Conservation (phyloP, 1,140 invertebrate genomes). For the Eumeta japonica region DNA sequence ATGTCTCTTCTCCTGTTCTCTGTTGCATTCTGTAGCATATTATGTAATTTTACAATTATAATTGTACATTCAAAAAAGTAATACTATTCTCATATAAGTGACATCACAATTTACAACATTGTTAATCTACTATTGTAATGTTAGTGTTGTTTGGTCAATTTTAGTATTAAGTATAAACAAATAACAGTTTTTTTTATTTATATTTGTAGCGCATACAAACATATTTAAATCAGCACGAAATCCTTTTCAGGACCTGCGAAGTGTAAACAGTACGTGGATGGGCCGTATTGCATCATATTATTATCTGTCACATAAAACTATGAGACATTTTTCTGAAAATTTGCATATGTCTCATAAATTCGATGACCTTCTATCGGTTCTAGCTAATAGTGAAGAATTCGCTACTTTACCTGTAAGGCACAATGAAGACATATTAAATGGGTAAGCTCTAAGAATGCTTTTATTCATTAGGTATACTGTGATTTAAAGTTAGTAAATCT, state of each 20-base stretch:
- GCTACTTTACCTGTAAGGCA: constrained; percentile 93
- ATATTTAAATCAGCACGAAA: neutral
- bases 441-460: constrained; percentile 60
- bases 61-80: no score
- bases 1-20: no score
- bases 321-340: constrained; percentile 76
- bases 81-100: no score
- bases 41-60: no score
- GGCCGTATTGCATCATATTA: constrained; percentile 95
- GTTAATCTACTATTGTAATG: no score
- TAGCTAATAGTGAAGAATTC: constrained; percentile 89
- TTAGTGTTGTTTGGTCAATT: no score
- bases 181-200: no score
- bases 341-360: constrained; percentile 66
- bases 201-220: neutral
- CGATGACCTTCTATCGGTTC: constrained; percentile 75
- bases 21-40: no score
- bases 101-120: no score
- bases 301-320: constrained; percentile 92
- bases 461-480: no score
- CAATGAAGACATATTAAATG: constrained; percentile 95
- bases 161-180: no score
- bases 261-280: constrained; percentile 76
- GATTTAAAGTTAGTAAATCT: no score
- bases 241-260: constrained; percentile 65